Base-by-base conservation (phyloP, 1,140 invertebrate species). In the Capitella teleta region DNA sequence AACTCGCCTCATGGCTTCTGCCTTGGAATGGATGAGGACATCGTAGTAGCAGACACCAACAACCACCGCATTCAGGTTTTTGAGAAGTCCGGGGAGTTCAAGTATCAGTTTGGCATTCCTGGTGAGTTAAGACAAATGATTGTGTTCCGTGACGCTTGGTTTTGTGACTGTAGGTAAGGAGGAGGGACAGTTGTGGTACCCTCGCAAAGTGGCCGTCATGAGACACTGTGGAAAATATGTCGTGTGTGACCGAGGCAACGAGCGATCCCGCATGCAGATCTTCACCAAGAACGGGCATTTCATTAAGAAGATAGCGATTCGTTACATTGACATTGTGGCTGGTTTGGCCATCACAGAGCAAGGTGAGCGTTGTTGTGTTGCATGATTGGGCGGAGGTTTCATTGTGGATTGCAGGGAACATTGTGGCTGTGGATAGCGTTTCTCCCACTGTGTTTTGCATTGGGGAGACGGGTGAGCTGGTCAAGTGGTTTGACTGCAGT, bases 1-100 rank as follows among this genome's bases (percentile, higher is more conserved):
- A 94, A 91, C 72, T 94, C 91, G 12, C 92, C 92, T 0, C 91
- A 95, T 74, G 92, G 92, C 42, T 97, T 96, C 74, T 96, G 92
- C 68, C 76, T 97, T 30, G 91, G 91, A 23, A 77, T 83, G 40
- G 72, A 74, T 37, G 87, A 94, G 62, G 89, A 96, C 74, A 89
- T 92, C 59, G 87, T 95, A 59, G 65, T 78, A 25, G 91, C 91
- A 18, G 92, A 96, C 68, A 96, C 92, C 0, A 92, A 94, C 67
- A 95, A 95, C 70, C 90, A 95, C 74, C 80, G 90, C 47, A 90
- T 95, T 62, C 61, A 87, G 84, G 79, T 89, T 52, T 93, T 91
- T 69, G 86, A 91, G 56, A 92, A 92, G 70, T 83, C 80, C 61
- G 89, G 89, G 8, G 81, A 78, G 32, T 86, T 86, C 60, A 89